Conservation (phyloP, 2,888 invertebrate species). For the Nysson spinosus region DNA sequence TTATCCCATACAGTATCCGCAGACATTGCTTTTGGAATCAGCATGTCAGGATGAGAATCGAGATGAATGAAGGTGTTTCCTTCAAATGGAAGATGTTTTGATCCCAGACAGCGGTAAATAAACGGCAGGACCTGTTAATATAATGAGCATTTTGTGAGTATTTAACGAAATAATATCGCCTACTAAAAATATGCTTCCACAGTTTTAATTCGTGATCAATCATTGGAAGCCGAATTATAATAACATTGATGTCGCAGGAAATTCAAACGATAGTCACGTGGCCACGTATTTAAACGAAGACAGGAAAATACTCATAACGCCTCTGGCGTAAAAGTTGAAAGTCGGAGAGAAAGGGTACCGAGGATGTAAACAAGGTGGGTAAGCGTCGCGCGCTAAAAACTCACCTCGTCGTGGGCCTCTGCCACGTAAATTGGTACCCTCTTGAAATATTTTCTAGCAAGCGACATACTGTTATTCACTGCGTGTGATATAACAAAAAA, state of each 20-base stretch:
- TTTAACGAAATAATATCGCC: constrained; percentile 37
- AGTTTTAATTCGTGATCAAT: too few relatives aligned
- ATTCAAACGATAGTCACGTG: constrained; percentile 32
- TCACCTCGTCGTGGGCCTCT: constrained; percentile 87
- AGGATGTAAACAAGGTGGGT: constrained; percentile 46
- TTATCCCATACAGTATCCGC: constrained; percentile 88
- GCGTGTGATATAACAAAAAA: neutral
- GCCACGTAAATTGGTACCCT: constrained; percentile 87
- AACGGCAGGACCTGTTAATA: constrained; percentile 84
- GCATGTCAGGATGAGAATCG: constrained; percentile 95
- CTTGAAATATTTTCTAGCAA: constrained; percentile 79
- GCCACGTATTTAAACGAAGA: constrained; percentile 5
- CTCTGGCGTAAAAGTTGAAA: constrained; percentile 24
- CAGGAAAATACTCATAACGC: constrained; percentile 24
- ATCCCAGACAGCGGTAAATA: constrained; percentile 88
- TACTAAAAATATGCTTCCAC: too few relatives aligned
- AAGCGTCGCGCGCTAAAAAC: constrained; percentile 25
- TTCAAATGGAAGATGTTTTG: constrained; percentile 88
- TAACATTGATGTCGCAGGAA: too few relatives aligned
- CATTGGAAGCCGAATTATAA: too few relatives aligned
- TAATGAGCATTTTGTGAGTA: too few relatives aligned
- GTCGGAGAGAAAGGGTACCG: constrained; percentile 14
- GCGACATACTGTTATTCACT: constrained; percentile 32
- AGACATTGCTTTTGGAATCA: constrained; percentile 87
- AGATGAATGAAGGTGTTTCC: constrained; percentile 89